Base-by-base conservation (phyloP, 1,140 invertebrate genomes). In the Nomia melanderi region DNA sequence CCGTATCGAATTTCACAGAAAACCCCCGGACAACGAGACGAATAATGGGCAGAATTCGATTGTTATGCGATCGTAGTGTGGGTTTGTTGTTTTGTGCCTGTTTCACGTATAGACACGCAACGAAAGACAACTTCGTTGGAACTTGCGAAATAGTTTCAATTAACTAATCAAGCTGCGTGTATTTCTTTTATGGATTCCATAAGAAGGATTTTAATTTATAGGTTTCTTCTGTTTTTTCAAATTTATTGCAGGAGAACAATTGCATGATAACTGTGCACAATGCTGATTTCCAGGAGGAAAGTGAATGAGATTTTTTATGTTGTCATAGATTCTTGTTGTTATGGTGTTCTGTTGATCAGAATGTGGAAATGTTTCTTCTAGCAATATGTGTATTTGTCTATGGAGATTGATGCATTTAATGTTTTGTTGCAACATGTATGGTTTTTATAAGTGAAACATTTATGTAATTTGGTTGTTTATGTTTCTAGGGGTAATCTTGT, bases 41-140 rank as follows among this genome's bases (percentile, higher is more conserved):
- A 67, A 67, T 29, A 56, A 14, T n/a, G 44, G n/a, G 29, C n/a
- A n/a, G n/a, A n/a, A 47, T 57, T 50, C 12, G 23, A 57, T 66
- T 44, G 29, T 57, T n/a, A 0, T 5, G 23, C 50, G 5, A 59
- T n/a, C 7, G 29, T 20, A 56, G n/a, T 20, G 27, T 29, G 23
- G 1, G 56, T 11, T 47, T 41, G 11, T 57, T 31, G 27, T 11
- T 54, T 59, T 7, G 17, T 25, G 23, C 7, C 7, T 59, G 27
- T 47, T 31, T 36, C 14, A 39, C 1, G 53, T 1, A 31, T 20
- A 50, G 23, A 50, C 1, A 33, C 44, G 31, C 8, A 1, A 23
- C 23, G 56, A 9, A 27, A 41, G 41, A 44, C 41, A 27, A 11
- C 0, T 14, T 12, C 7, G 1, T 27, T 36, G 2, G 9, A 53